These are phyloP conservation scores for Acanthornis magna DNA, from an alignment of 2,797 vertebrate genomes.

Conservation along the genomic window DNA sequence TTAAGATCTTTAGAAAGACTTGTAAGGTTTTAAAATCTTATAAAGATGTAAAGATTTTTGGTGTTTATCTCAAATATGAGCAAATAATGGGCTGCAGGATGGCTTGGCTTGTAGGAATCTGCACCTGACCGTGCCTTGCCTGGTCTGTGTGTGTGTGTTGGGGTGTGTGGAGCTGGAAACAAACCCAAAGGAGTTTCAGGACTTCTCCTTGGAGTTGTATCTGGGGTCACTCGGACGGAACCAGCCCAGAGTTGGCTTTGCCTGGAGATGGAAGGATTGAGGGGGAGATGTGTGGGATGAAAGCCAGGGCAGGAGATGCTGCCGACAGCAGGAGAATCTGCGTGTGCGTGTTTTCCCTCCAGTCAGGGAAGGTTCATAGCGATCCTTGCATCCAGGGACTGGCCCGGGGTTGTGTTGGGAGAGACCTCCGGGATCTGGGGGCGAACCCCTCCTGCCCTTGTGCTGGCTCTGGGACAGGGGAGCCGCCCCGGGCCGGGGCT, in stretches of 20 bases:
- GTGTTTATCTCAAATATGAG: background rate
- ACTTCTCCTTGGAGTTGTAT: background rate
- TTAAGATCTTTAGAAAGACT: background rate
- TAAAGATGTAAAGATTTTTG: too few species aligned
- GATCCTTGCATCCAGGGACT: rapidly evolving
- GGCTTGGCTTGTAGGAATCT: background rate
- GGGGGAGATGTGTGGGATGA: too few species aligned
- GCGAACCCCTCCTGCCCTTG: background rate
- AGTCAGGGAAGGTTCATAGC: background rate
- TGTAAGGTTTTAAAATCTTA: background rate
- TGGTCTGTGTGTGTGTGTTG: too few species aligned
- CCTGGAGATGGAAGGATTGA: too few species aligned
- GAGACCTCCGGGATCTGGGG: background rate
- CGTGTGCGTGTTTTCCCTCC: too few species aligned
- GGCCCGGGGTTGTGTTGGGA: background rate
- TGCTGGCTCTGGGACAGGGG: background rate
- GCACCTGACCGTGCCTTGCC: background rate
- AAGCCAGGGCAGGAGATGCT: too few species aligned
- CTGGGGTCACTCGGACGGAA: too few species aligned
- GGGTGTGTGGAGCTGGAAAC: background rate
- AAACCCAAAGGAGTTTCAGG: rapidly evolving
- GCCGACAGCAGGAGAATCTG: too few species aligned
- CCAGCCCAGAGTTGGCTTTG: too few species aligned
- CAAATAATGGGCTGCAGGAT: rapidly evolving
- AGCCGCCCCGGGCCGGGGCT: background rate